phyloP scores from a whole-genome alignment of 2,888 invertebrate genomes.

The Zygogramma bicolorata region DNA sequence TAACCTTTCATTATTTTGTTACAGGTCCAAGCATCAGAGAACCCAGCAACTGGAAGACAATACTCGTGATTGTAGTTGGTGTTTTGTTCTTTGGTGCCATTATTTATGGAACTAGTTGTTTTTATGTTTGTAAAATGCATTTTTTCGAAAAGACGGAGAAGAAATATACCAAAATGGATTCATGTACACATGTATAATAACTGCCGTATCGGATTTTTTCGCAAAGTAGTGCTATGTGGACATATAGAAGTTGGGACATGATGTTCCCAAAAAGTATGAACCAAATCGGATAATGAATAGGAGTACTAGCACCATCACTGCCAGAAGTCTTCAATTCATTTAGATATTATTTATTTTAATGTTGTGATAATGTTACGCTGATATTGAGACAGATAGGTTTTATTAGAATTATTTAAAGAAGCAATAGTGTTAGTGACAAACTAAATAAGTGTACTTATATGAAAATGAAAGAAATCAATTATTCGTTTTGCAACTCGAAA shows the following conservation, averaged over 20 bases:
- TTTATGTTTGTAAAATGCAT: constrained; percentile 41
- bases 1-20: neutral
- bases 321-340: neutral
- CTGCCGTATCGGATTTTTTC: neutral
- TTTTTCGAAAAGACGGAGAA: constrained; percentile 42
- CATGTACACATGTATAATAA: constrained; percentile 29
- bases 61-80: constrained; percentile 34
- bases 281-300: too few relatives aligned
- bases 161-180: constrained; percentile 45
- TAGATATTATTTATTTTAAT: neutral
- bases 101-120: constrained; percentile 43
- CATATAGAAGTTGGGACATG: neutral
- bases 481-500: too few relatives aligned
- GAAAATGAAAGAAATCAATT: too few relatives aligned
- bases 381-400: neutral
- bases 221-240: neutral
- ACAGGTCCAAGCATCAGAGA: constrained; percentile 28
- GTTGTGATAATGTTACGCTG: neutral
- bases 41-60: constrained; percentile 42
- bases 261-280: neutral
- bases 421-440: too few relatives aligned
- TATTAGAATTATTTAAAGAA: too few relatives aligned
- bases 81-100: constrained; percentile 38
- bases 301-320: neutral
- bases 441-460: too few relatives aligned